Evolutionary conservation across 1,140 invertebrate genomes (phyloP), one percentile per base, ranked within the genome.

Genomic region (Cotesia typhae): DNA sequence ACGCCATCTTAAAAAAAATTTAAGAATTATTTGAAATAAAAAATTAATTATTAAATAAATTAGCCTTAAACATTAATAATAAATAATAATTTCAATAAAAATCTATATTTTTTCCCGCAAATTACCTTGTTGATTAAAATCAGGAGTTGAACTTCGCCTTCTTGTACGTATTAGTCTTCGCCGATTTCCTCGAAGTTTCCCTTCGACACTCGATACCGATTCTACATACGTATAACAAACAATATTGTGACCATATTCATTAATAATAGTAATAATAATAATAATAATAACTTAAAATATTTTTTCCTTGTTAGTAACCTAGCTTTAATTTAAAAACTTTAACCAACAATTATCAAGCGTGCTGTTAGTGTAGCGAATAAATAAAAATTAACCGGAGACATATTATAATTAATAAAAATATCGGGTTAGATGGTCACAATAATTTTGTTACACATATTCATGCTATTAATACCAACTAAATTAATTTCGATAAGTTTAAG

Each of bases 191-290:
- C 85, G 88, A 83, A 87, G 80, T 80, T 85, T 86, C 79, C 88
- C 90, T 81, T 88, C 90, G 86, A 89, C 87, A 80, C 88, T 90
- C 79, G 87, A 90, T 80, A 90, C 85, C 71, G 88, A 89, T 66
- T 90, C 89, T 89, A 89, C 78, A 81, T 79, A 85, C 75, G 83
- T 71, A 86, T 80, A 85, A 72, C 70, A 72, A 85, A 86, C 84
- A 72, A 82, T 47, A 47, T 85, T 87, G 87, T 88, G 87, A 88
- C 87, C 87, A 88, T 86, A 84, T 80, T 66, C 53, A 63, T 73
- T 10, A 76, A 69, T 60, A 28, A 28, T 28, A 28, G 2, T 28
- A 28, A 28, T 28, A 28, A 28, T 14, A 14, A 28, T 60, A 59
- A 47, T 38, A 63, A 6, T 37, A 41, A 41, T 47, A 47, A 47